Evolutionary conservation across 2,113 vertebrate genomes (phyloP).

Genomic region (Poeciliopsis retropinna): DNA sequence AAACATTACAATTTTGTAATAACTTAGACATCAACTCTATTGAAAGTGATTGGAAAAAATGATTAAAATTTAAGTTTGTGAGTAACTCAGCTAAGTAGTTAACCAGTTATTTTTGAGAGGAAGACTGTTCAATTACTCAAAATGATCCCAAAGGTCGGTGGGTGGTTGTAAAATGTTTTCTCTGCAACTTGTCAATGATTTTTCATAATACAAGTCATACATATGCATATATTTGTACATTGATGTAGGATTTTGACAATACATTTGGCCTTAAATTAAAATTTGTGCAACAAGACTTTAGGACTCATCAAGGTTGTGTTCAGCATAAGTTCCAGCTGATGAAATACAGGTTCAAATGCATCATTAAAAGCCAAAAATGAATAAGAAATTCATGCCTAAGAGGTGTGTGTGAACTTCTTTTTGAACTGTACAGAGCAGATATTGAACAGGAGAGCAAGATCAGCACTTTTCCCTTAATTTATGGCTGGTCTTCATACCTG

Average conservation of each 20-base stretch:
- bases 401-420: not conserved
- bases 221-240: not conserved
- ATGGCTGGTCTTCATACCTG: constrained; percentile 70
- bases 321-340: not conserved
- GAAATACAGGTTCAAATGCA: not conserved
- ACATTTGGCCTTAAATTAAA: not conserved
- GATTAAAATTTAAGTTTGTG: too few relatives aligned
- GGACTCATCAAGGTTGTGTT: too few relatives aligned
- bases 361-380: not conserved
- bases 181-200: not conserved
- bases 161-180: not conserved
- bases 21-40: too few relatives aligned
- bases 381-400: not conserved
- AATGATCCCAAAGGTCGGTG: too few relatives aligned
- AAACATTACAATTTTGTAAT: too few relatives aligned
- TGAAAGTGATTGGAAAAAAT: too few relatives aligned
- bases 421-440: constrained; percentile 34
- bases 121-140: too few relatives aligned
- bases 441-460: constrained; percentile 61
- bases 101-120: too few relatives aligned
- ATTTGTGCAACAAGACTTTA: not conserved
- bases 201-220: not conserved
- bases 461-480: constrained; percentile 70
- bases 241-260: too few relatives aligned
- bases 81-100: too few relatives aligned